Evolutionary conservation across 1,140 invertebrate genomes (phyloP).

Genomic region (Pemphigus obesinymphae): DNA sequence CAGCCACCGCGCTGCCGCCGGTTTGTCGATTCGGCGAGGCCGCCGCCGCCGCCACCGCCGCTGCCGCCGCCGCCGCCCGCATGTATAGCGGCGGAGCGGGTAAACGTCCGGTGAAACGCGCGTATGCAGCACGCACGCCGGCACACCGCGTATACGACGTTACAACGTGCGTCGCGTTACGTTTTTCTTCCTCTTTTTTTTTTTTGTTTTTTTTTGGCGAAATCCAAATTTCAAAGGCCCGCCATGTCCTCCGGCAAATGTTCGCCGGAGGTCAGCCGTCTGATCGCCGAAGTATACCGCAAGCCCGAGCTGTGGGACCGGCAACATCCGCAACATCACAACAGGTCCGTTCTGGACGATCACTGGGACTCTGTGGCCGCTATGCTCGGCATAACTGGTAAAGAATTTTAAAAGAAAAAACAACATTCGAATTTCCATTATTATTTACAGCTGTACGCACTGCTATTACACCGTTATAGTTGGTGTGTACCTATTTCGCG

Average conservation of each 20-base stretch:
- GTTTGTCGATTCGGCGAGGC: constrained; percentile 1
- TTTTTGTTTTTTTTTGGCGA: no score
- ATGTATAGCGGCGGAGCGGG: constrained; percentile 21
- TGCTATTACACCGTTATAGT: not conserved
- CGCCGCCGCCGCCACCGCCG: not conserved
- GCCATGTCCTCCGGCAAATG: not conserved
- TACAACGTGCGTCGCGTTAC: not conserved
- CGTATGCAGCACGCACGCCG: not conserved
- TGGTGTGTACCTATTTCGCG: not conserved
- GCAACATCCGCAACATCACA: constrained; percentile 19
- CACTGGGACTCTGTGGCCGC: constrained; percentile 11
- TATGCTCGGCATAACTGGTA: not conserved
- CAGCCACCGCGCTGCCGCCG: not conserved
- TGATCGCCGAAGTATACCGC: not conserved
- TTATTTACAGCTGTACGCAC: not conserved
- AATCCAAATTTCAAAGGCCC: not conserved
- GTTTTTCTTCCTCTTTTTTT: no score
- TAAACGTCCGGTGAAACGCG: constrained; percentile 15
- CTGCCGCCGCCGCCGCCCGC: not conserved
- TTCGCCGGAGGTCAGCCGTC: not conserved
- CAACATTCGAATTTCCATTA: not conserved
- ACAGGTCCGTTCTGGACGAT: constrained; percentile 13
- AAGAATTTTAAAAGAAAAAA: not conserved
- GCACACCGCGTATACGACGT: not conserved
- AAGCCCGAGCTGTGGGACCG: constrained; percentile 3